Conservation (phyloP, 2,888 invertebrate species). For the Seira musarum region DNA sequence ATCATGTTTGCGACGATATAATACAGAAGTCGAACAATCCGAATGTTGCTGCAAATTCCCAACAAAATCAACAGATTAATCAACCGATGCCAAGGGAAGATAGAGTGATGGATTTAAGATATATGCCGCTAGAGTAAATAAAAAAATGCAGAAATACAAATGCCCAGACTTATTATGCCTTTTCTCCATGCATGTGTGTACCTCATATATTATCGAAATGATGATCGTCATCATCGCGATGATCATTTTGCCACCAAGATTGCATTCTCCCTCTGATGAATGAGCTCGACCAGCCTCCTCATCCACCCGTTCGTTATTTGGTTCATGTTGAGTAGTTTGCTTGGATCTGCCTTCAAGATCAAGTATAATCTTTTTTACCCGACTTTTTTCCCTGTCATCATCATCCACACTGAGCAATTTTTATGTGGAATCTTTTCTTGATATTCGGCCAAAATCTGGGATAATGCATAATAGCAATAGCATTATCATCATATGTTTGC, state of each 20-base stretch:
- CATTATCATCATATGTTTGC: too few species aligned
- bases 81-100: conserved; percentile 22
- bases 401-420: background rate
- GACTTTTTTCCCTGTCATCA: too few species aligned
- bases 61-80: conserved; percentile 43
- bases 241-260: conserved; percentile 39
- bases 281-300: conserved; percentile 50
- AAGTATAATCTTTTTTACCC: background rate
- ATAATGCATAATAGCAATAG: too few species aligned
- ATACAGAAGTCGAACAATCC: background rate
- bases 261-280: conserved; percentile 51
- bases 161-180: background rate
- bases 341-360: conserved; percentile 52
- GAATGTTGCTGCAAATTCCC: background rate
- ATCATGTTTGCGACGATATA: conserved; percentile 63
- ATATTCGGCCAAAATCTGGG: too few species aligned
- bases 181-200: conserved; percentile 11
- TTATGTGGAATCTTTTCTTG: background rate
- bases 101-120: conserved; percentile 40
- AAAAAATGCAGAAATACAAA: conserved; percentile 5
- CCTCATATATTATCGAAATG: too few species aligned
- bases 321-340: conserved; percentile 47
- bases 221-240: conserved; percentile 18
- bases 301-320: conserved; percentile 53
- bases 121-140: conserved; percentile 46